These are phyloP conservation scores for Bubo scandiacus DNA, from an alignment of 2,113 vertebrate genomes.

Conservation along the genomic window DNA sequence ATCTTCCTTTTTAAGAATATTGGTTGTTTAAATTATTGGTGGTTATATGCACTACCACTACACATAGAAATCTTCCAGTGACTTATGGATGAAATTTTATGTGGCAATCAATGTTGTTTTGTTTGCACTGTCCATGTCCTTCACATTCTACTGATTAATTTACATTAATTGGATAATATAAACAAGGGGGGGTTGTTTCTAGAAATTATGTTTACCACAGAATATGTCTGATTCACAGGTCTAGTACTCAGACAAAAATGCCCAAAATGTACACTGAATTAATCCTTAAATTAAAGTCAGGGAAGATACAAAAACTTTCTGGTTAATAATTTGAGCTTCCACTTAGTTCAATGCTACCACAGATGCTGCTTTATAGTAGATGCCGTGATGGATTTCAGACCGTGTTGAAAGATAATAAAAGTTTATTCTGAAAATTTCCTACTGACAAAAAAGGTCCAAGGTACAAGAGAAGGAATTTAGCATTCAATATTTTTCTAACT, in stretches of 20 bases:
- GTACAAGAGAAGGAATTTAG: neutral
- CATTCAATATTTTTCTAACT: neutral
- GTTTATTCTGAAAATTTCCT: neutral
- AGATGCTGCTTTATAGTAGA: neutral
- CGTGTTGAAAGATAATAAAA: neutral
- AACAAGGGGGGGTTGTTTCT: accelerated
- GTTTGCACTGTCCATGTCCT: neutral
- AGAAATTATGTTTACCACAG: neutral
- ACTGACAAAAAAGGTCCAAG: neutral
- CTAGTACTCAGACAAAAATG: neutral
- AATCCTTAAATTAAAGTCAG: neutral
- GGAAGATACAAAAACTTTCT: neutral
- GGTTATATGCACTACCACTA: neutral
- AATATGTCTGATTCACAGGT: neutral
- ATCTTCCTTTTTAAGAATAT: neutral
- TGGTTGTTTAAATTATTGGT: neutral
- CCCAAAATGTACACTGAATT: neutral
- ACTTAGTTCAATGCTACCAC: neutral
- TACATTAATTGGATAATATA: neutral
- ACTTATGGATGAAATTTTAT: neutral
- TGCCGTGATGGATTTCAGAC: neutral
- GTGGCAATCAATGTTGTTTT: neutral
- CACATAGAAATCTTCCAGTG: neutral
- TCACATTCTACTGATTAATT: neutral
- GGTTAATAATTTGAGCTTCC: neutral